phyloP scores from a whole-genome alignment of 2,113 vertebrate species.

The Galeopterus variegatus region DNA sequence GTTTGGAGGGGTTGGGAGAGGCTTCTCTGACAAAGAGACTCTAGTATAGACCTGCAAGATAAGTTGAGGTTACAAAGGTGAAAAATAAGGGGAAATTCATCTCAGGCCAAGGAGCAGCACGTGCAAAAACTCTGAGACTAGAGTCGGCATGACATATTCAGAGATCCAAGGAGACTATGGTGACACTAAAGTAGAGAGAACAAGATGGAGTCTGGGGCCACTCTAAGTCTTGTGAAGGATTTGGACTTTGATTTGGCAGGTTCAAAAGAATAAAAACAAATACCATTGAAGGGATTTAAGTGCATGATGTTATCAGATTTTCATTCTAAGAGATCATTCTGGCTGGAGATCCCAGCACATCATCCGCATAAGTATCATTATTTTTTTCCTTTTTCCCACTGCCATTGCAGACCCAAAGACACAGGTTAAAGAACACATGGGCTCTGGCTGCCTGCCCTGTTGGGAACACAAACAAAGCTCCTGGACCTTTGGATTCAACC shows the following conservation, averaged over 20 bases:
- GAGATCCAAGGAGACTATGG: background rate
- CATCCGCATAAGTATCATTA: background rate
- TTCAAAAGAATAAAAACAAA: constrained; percentile 14
- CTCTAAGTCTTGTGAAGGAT: background rate
- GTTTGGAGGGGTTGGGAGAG: background rate
- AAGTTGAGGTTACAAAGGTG: background rate
- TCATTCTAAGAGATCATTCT: background rate
- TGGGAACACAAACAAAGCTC: background rate
- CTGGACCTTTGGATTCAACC: constrained; percentile 53
- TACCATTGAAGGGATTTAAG: background rate
- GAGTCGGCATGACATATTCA: background rate
- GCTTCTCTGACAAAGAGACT: background rate
- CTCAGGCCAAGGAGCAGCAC: background rate
- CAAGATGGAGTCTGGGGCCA: background rate
- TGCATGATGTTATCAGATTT: background rate
- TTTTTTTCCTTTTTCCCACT: background rate
- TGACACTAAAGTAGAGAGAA: background rate
- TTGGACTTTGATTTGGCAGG: background rate
- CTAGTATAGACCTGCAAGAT: background rate
- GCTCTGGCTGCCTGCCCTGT: background rate
- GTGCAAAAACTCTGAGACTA: background rate
- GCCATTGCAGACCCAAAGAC: background rate
- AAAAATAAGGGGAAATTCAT: background rate
- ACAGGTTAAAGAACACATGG: background rate
- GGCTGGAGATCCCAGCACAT: background rate